Conservation (phyloP, 2,888 invertebrate species). For the Aromia moschata region DNA sequence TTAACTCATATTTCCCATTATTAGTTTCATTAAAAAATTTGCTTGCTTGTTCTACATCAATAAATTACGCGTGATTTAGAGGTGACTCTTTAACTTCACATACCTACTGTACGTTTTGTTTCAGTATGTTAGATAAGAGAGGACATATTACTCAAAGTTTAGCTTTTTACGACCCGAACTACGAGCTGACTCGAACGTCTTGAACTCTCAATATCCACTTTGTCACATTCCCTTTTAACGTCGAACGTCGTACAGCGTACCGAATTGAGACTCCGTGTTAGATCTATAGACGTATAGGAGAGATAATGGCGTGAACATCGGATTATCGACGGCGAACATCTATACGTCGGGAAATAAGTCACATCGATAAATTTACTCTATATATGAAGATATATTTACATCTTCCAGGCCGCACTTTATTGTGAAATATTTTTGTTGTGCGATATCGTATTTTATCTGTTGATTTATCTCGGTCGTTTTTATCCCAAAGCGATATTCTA, state of each 20-base stretch:
- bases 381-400: slow-evolving; percentile 34
- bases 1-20: no score
- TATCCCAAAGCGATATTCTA: background rate
- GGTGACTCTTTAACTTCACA: no score
- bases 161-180: slow-evolving; percentile 17
- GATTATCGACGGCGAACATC: slow-evolving; percentile 31
- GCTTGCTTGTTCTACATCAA: no score
- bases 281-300: slow-evolving; percentile 27
- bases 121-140: background rate
- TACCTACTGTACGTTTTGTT: no score
- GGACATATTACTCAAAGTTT: slow-evolving; percentile 3
- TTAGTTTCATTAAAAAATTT: no score
- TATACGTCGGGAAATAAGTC: slow-evolving; percentile 25
- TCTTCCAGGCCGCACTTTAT: slow-evolving; percentile 27
- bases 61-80: no score
- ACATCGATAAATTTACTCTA: slow-evolving; percentile 29
- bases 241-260: slow-evolving; percentile 9
- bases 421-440: slow-evolving; percentile 24
- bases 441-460: slow-evolving; percentile 9
- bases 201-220: slow-evolving; percentile 27
- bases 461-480: slow-evolving; percentile 4
- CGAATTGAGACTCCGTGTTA: slow-evolving; percentile 9
- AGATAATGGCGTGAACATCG: slow-evolving; percentile 26
- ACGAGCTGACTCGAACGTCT: slow-evolving; percentile 15
- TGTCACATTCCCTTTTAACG: slow-evolving; percentile 19